Evolutionary conservation across 2,888 invertebrate genomes (phyloP), one percentile per base, ranked within the genome.

Genomic region (Odontocolon sp.): DNA sequence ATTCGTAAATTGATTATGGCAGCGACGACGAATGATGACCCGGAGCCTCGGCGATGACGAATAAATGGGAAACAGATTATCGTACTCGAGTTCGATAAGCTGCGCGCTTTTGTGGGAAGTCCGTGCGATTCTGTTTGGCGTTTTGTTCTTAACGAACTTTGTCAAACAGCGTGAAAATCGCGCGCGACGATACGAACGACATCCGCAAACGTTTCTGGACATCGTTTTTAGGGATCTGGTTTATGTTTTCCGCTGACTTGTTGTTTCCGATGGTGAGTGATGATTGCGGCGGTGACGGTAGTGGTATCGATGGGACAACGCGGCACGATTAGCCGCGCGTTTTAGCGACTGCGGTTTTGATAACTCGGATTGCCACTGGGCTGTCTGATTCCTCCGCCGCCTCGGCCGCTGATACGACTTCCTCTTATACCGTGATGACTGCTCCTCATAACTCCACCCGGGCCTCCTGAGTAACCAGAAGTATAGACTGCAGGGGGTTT

Each of bases 291-390:
- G 68, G 57, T 28, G 56, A 64, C 54, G n/a, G n/a, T n/a, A n/a
- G 14, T 31, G 63, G 31, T 66, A 70, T 52, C 57, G 71, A 31
- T 52, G 31, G 71, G 71, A 77, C 68, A 78, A 77, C 61, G 77
- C 68, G 78, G 71, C 61, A 68, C 68, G 63, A 68, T 66, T 50
- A 16, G 42, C 59, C 57, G 50, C 54, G 42, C 68, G 61, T 81
- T 83, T 88, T 90, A 90, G 84, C 90, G 90, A 76, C 68, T 64
- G 77, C 90, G 90, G 71, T 85, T 89, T 66, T 87, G 86, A 69
- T 88, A 89, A 61, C 83, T 87, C 42, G 87, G 83, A 69, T 88
- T 89, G 52, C 88, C 87, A n/a, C n/a, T n/a, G 2, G 87, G 84
- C 59, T 88, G 88, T 78, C 88, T 83, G 89, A 88, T 88, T 14